phyloP scores from a whole-genome alignment of 2,888 invertebrate species.

The Monopis laevigella region DNA sequence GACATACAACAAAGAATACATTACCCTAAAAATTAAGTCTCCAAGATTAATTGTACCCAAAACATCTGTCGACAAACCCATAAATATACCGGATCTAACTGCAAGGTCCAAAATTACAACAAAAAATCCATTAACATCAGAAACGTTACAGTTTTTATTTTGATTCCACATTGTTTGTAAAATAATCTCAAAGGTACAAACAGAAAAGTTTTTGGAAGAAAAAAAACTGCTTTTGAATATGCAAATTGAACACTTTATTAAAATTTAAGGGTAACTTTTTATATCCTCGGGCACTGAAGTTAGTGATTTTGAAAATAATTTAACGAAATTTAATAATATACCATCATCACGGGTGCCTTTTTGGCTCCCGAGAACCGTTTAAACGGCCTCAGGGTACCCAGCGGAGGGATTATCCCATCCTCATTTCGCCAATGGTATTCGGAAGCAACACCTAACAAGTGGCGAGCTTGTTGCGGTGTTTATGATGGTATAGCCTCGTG shows the following conservation, averaged over 20 bases:
- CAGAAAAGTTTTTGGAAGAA: neutral
- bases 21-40: neutral
- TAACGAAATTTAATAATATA: neutral
- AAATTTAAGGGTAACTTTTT: slow-evolving; percentile 3
- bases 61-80: neutral
- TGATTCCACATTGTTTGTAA: slow-evolving; percentile 43
- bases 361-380: too few species aligned
- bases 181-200: slow-evolving; percentile 31
- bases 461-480: too few species aligned
- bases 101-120: neutral
- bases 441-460: too few species aligned
- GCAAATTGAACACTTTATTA: slow-evolving; percentile 3
- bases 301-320: slow-evolving; percentile 1
- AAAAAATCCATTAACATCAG: slow-evolving; percentile 54
- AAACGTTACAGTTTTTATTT: slow-evolving; percentile 47
- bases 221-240: slow-evolving; percentile 3
- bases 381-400: too few species aligned
- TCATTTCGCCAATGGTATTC: too few species aligned
- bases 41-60: neutral
- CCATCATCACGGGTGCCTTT: too few species aligned
- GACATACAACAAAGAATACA: neutral
- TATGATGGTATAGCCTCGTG: too few species aligned
- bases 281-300: slow-evolving; percentile 2
- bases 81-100: too few species aligned
- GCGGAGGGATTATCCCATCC: too few species aligned